Evolutionary conservation across 2,888 invertebrate genomes (phyloP).

Genomic region (Sericinus montela): DNA sequence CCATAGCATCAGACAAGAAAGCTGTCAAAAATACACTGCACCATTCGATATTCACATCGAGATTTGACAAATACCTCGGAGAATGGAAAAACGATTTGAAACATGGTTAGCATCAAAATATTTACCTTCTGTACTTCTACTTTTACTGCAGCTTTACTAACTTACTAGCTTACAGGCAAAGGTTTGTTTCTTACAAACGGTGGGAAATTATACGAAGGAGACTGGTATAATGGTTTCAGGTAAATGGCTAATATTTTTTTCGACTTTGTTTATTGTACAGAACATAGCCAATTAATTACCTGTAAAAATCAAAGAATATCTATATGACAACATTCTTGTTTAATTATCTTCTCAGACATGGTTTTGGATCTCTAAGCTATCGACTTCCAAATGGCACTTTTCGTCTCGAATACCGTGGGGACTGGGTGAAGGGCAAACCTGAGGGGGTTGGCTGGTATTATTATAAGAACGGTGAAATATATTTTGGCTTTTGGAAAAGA

Average conservation of each 20-base stretch:
- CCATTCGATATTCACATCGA: constrained; percentile 75
- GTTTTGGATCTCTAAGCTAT: constrained; percentile 76
- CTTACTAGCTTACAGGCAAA: constrained; percentile 56
- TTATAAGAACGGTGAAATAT: constrained; percentile 78
- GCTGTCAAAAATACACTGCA: constrained; percentile 78
- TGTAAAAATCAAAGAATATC: not conserved
- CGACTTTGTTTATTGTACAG: not conserved
- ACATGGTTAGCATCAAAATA: constrained; percentile 42
- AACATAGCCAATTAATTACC: not conserved
- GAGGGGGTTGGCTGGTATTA: constrained; percentile 79
- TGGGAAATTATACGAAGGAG: constrained; percentile 81
- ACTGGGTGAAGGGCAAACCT: constrained; percentile 78
- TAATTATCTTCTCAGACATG: constrained; percentile 55
- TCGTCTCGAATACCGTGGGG: constrained; percentile 75
- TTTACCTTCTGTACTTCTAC: not conserved
- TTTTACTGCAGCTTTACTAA: not conserved
- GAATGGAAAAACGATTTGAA: constrained; percentile 79
- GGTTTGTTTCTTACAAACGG: constrained; percentile 64
- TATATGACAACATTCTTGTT: too few relatives aligned
- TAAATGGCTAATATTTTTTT: too few relatives aligned
- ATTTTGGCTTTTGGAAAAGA: constrained; percentile 77
- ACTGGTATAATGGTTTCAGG: constrained; percentile 76
- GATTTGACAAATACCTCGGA: constrained; percentile 77
- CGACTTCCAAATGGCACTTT: constrained; percentile 58
- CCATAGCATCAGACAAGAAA: constrained; percentile 55